These are phyloP conservation scores for Cantharis rustica DNA, from an alignment of 2,888 invertebrate genomes.

Conservation along the genomic window DNA sequence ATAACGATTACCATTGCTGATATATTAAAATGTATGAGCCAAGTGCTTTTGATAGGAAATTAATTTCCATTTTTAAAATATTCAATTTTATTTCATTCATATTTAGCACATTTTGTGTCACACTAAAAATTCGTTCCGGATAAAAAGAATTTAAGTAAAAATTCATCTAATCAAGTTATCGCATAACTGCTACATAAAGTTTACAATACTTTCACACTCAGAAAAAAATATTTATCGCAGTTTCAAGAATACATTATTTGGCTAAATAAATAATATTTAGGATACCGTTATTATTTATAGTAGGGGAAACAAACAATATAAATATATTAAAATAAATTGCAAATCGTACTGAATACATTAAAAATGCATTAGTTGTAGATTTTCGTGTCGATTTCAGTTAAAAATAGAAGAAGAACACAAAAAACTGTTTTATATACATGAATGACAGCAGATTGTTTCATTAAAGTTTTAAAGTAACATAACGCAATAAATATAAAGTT, in stretches of 20 bases:
- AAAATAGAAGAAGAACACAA: not conserved
- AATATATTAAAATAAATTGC: not conserved
- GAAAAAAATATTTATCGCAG: not conserved
- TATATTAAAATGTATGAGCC: constrained; percentile 23
- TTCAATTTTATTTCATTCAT: constrained; percentile 12
- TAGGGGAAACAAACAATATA: not conserved
- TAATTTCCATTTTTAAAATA: constrained; percentile 23
- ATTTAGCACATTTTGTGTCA: not conserved
- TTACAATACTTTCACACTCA: not conserved
- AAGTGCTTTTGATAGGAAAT: constrained; percentile 24
- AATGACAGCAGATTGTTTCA: not conserved
- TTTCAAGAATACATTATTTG: not conserved
- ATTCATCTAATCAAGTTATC: not conserved
- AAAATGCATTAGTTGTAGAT: constrained; percentile 3
- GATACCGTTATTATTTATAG: not conserved
- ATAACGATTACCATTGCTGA: constrained; percentile 13
- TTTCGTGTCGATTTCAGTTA: not conserved
- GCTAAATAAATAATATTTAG: not conserved
- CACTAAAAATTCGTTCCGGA: not conserved
- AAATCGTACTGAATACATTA: not conserved
- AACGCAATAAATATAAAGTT: not conserved
- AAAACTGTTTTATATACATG: not conserved
- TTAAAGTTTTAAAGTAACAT: not conserved
- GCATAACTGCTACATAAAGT: not conserved
- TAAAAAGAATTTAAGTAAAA: not conserved